These are phyloP conservation scores for Serrognathus titanus DNA, from an alignment of 2,888 invertebrate species.

Conservation along the genomic window DNA sequence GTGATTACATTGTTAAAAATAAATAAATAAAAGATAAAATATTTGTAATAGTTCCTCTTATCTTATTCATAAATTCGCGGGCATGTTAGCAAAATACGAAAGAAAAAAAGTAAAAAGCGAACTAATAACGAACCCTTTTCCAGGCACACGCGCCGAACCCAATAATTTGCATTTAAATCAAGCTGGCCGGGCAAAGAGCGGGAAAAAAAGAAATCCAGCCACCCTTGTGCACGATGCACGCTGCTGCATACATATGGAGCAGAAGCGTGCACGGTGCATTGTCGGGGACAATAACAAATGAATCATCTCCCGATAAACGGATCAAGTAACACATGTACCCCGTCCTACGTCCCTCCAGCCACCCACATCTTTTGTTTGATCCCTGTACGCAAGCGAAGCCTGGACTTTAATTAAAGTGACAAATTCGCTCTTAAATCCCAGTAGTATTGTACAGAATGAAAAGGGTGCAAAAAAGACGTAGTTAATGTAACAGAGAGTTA, in stretches of 20 bases:
- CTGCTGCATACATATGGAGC: constrained; percentile 20
- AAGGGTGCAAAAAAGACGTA: constrained; percentile 52
- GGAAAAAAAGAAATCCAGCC: constrained; percentile 20
- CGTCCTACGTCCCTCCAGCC: constrained; percentile 53
- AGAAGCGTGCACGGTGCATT: constrained; percentile 34
- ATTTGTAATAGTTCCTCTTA: constrained; percentile 10
- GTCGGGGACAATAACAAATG: constrained; percentile 45
- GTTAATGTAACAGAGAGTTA: constrained; percentile 21
- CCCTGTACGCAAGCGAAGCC: constrained; percentile 50
- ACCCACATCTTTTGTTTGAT: constrained; percentile 47
- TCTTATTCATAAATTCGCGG: constrained; percentile 6
- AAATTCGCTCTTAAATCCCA: constrained; percentile 51
- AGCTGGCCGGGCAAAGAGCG: constrained; percentile 24
- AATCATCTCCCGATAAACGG: constrained; percentile 46
- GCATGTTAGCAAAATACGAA: constrained; percentile 13
- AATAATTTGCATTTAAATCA: constrained; percentile 42
- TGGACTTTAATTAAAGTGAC: constrained; percentile 42
- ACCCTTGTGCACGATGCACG: constrained; percentile 38
- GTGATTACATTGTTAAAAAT: no score
- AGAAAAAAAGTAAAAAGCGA: constrained; percentile 13
- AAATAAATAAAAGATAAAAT: no score
- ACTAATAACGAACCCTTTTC: constrained; percentile 15
- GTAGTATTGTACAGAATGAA: constrained; percentile 52
- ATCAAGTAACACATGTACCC: constrained; percentile 47
- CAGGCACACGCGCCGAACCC: constrained; percentile 32